Conservation (phyloP, 2,888 invertebrate species). For the Pyralis farinalis region DNA sequence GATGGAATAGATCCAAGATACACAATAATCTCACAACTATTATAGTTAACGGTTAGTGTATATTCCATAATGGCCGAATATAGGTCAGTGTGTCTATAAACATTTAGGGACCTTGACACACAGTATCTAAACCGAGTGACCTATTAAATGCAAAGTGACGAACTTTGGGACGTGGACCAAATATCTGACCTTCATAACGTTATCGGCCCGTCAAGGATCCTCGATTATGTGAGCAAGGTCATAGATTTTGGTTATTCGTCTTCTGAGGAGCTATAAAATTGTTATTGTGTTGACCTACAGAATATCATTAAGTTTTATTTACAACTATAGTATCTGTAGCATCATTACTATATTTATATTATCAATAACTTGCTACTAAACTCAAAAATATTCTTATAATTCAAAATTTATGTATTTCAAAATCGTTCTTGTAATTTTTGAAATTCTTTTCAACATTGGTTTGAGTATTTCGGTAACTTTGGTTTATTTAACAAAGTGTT, state of each 20-base stretch:
- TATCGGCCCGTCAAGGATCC: slow-evolving; percentile 4
- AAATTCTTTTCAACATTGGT: background rate
- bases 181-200: background rate
- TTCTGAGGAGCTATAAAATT: background rate
- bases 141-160: background rate
- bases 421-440: background rate
- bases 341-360: background rate
- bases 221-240: slow-evolving; percentile 7
- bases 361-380: no score
- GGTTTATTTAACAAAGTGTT: background rate
- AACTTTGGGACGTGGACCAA: background rate
- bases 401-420: no score
- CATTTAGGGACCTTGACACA: background rate
- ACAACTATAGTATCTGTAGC: background rate
- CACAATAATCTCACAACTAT: no score
- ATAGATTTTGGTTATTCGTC: slow-evolving; percentile 1
- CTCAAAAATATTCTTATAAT: no score
- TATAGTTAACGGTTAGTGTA: background rate
- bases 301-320: slow-evolving; percentile 8
- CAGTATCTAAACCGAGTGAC: background rate
- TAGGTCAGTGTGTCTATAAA: background rate
- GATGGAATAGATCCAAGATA: background rate
- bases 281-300: slow-evolving; percentile 8
- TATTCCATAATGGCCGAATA: background rate
- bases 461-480: background rate